Evolutionary conservation across 2,113 vertebrate genomes (phyloP).

Genomic region (Chascanopsetta lugubris): DNA sequence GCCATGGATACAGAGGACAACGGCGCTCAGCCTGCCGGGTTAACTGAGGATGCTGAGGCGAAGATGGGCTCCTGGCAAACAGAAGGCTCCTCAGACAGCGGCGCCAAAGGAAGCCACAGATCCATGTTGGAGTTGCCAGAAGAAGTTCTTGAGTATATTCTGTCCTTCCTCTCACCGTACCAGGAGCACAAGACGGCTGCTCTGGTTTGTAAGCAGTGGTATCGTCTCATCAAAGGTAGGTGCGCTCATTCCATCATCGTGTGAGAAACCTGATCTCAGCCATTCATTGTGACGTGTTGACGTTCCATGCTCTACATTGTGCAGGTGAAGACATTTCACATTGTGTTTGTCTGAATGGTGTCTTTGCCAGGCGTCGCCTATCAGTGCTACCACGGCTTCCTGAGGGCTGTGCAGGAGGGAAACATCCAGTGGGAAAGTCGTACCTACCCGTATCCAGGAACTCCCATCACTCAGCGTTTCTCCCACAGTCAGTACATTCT

Average conservation of each 20-base stretch:
- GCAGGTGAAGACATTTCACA: neutral
- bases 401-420: conserved; percentile 96
- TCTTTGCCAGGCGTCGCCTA: conserved; percentile 89
- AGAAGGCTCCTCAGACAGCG: conserved; percentile 68
- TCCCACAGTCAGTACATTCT: conserved; percentile 92
- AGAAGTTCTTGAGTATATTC: conserved; percentile 96
- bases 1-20: conserved; percentile 92
- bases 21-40: conserved; percentile 70
- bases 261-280: no score
- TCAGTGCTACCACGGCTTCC: conserved; percentile 97
- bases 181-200: conserved; percentile 98
- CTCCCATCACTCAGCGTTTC: conserved; percentile 97
- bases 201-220: conserved; percentile 98
- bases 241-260: neutral
- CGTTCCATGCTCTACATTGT: no score
- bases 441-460: conserved; percentile 97
- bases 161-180: conserved; percentile 97
- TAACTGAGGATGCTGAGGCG: conserved; percentile 80
- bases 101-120: conserved; percentile 66
- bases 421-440: conserved; percentile 99
- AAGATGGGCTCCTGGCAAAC: conserved; percentile 63
- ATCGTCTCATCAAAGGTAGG: conserved; percentile 98
- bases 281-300: neutral
- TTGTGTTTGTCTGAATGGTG: neutral
- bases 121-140: conserved; percentile 94